Evolutionary conservation across 2,113 vertebrate genomes (phyloP), one percentile per base, ranked within the genome.

Genomic region (Sinocyclocheilus grahami): DNA sequence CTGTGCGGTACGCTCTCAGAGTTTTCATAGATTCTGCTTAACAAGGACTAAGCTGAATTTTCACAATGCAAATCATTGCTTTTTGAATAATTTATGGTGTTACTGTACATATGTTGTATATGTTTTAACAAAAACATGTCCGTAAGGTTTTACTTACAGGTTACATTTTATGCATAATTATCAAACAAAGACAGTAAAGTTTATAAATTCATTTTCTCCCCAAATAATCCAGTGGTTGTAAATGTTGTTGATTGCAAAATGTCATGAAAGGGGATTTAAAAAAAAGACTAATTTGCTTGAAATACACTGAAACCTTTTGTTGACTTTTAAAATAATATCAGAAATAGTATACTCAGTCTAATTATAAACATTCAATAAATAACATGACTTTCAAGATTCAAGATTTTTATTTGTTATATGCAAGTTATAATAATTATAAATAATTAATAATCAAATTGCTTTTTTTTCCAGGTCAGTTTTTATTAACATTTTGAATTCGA

Each of bases 1-100:
- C 81, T 98, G 96, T 89, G 87, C 96, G 90, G 98, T 99, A 97
- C 81, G 98, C 95, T 86, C 62, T 27, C 48, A 4, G 48, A 69
- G 83, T 72, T 72, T 65, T 82, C 39, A 4, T 4, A 51, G 30
- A 7, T 63, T 55, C 48, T 27, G 53, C 24, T 33, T 20, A 51
- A 53, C 24, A 42, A 53, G 42, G 33, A 71, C 33, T 71, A n/a
- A 48, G 24, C 48, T 75, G 0, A 20, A 37, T 84, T 27, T 24
- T 53, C 27, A 81, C 37, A 75, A n/a, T 46, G 37, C 39, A n/a
- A 46, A 46, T 75, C 2, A 5, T 72, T 12, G 30, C 30, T 51
- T 51, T 4, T 10, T 48, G 5, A 51, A 76, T 76, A n/a, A 33
- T 33, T 33, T 33, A 48, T 11, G 5, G 1, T 75, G 11, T 39